Base-by-base conservation (phyloP, 2,113 vertebrate species). In the Ivindomyrus marchei region DNA sequence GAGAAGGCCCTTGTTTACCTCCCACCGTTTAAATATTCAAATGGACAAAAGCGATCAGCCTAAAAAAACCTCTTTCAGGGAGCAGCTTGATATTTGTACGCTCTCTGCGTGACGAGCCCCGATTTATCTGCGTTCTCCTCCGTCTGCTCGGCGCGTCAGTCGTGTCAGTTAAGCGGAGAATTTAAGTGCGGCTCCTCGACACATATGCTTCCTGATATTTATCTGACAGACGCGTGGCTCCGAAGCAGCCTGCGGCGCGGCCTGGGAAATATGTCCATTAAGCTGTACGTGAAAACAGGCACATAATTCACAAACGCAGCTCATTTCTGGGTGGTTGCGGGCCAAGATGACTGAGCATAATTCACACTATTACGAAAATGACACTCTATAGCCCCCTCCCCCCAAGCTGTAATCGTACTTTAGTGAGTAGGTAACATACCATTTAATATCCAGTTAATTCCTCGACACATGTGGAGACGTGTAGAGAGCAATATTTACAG, bases 21-120 rank as follows among this genome's bases (percentile, higher is more conserved):
- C 45, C 47, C 36, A 24, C 85, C 11, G 19, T 89, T 88, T 85
- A 52, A 80, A 84, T 90, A 91, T 89, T 88, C 83, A 70, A 46
- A 88, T 84, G 66, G 90, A 80, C 86, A 19, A 6, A 87, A 70
- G 58, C 85, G 77, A 89, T 90, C 77, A 85, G 56, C 46, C 66
- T 90, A 91, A 85, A 47, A 83, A 21, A 46, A 50, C 1, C 24
- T 89, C 45, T 53, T n/a, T 70, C 66, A 42, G 45, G 45, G 21
- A 31, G 50, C 7, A 50, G 45, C 49, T 84, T 31, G 50, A 90
- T 70, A 88, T 92, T 27, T 89, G 39, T 19, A 21, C 24, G 66
- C 36, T 39, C 77, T 89, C 66, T 15, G 24, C 27, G 6, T n/a
- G n/a, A 7, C 15, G 4, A 19, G 15, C 36, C 11, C 15, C 0